Conservation (phyloP, 2,113 vertebrate genomes). For the Donacobius atricapilla region DNA sequence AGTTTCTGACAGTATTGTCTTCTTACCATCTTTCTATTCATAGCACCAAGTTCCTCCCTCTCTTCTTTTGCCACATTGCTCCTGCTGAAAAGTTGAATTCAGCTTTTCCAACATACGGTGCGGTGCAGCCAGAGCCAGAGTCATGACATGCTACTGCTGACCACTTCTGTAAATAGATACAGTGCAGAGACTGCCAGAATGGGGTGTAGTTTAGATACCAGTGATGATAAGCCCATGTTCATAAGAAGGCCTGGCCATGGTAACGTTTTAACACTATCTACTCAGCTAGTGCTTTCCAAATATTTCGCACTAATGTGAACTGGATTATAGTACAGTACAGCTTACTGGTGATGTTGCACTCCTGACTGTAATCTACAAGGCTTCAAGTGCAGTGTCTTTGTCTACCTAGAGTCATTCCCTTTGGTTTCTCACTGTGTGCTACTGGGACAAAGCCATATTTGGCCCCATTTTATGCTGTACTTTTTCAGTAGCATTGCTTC, state of each 20-base stretch:
- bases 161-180: background rate
- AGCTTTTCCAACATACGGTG: rapidly evolving
- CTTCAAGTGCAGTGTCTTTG: background rate
- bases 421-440: background rate
- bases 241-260: background rate
- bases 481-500: background rate
- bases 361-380: background rate
- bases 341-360: background rate
- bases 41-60: background rate
- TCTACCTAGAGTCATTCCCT: background rate
- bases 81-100: background rate
- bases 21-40: background rate
- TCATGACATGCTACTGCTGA: background rate
- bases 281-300: background rate
- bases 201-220: background rate
- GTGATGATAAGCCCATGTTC: background rate
- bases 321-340: background rate
- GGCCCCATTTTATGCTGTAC: background rate
- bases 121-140: background rate
- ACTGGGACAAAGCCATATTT: background rate
- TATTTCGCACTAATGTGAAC: background rate
- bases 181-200: background rate
- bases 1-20: background rate
- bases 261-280: background rate
- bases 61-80: background rate